These are phyloP conservation scores for Sciurus carolinensis DNA, from an alignment of 2,797 vertebrate species.

Conservation along the genomic window DNA sequence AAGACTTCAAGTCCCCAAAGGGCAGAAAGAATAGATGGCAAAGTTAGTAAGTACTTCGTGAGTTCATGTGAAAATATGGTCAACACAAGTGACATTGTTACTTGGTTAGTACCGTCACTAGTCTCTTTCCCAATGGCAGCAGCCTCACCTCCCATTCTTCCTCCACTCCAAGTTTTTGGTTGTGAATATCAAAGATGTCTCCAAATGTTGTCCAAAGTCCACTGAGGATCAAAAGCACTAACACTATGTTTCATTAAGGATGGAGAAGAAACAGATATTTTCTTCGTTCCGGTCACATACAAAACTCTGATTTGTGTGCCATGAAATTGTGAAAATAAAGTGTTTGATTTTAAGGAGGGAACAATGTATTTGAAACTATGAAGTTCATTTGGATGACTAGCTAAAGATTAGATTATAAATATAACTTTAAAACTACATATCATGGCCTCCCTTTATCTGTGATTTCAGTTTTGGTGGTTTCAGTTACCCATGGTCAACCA, in stretches of 20 bases:
- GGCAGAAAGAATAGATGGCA: background rate
- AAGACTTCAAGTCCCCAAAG: conserved; percentile 60
- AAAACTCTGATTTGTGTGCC: background rate
- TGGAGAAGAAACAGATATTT: background rate
- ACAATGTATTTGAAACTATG: background rate
- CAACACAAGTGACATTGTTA: conserved; percentile 79
- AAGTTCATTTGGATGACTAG: background rate
- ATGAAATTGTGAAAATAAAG: background rate
- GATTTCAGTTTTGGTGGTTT: background rate
- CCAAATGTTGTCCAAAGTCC: background rate
- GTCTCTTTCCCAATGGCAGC: background rate
- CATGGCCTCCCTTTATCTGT: background rate
- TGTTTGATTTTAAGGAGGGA: background rate
- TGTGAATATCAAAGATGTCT: background rate
- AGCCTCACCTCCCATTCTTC: too few species aligned
- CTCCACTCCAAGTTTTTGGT: background rate
- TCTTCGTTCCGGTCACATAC: background rate
- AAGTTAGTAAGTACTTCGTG: conserved; percentile 84
- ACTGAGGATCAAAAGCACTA: background rate
- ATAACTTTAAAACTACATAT: background rate
- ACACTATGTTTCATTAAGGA: background rate
- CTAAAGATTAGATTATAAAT: background rate
- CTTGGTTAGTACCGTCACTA: background rate
- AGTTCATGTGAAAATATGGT: conserved; percentile 86
- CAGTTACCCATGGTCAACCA: background rate